A percentile compares a stretch with the other conserved stretches of the same genome.
Evolutionary conservation across 2,797 vertebrate species (phyloP).

Genomic region (Mormyrus hasselquistii): DNA sequence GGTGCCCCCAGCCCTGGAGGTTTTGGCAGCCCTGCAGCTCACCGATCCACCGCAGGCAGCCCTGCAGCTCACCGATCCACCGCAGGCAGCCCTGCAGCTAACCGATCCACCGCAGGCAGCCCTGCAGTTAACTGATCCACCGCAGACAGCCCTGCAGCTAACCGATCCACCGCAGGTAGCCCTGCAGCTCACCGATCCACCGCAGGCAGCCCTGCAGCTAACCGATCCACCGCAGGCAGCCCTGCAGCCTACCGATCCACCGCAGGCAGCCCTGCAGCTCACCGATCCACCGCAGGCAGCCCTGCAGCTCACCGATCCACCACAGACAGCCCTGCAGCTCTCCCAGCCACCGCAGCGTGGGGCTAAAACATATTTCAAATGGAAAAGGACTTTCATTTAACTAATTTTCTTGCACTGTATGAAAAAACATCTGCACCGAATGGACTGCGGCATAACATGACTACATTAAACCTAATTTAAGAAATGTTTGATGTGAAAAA

Average conservation of each 20-base stretch:
- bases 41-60: neutral
- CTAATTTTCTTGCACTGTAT: neutral
- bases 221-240: neutral
- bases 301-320: neutral
- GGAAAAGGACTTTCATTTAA: neutral
- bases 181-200: too few relatives aligned
- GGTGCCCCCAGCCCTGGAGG: neutral
- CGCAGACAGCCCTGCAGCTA: too few relatives aligned
- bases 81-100: too few relatives aligned
- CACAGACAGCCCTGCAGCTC: neutral
- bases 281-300: neutral
- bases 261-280: neutral
- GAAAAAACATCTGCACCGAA: neutral
- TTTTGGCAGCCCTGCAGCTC: neutral
- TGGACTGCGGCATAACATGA: neutral
- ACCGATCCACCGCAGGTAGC: too few relatives aligned
- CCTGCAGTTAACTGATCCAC: too few relatives aligned
- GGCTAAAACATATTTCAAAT: neutral
- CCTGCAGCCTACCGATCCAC: neutral
- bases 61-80: too few relatives aligned
- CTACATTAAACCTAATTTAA: neutral
- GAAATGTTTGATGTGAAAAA: neutral
- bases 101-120: too few relatives aligned
- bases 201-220: too few relatives aligned
- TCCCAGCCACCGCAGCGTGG: neutral